These are phyloP conservation scores for Dryoscopus gambensis DNA, from an alignment of 2,113 vertebrate genomes.

Conservation along the genomic window DNA sequence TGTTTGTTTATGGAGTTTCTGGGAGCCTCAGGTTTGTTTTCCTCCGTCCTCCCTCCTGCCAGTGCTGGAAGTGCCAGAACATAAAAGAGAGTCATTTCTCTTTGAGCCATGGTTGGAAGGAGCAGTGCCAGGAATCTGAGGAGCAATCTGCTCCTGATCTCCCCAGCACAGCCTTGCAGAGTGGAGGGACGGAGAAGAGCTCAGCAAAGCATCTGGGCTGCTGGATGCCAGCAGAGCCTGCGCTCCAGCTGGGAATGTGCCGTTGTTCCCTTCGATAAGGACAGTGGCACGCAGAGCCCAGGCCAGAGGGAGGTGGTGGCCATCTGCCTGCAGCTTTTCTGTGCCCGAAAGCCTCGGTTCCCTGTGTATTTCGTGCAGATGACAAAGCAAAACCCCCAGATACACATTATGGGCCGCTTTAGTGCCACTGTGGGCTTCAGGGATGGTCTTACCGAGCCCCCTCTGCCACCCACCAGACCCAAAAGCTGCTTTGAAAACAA, in stretches of 20 bases:
- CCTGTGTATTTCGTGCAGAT: neutral
- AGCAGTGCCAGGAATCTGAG: neutral
- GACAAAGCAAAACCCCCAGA: neutral
- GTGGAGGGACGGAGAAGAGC: neutral
- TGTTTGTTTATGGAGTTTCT: slow-evolving; percentile 43
- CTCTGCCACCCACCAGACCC: neutral
- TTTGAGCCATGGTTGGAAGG: neutral
- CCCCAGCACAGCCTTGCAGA: neutral
- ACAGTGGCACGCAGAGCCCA: neutral
- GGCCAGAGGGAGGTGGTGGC: neutral
- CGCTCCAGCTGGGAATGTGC: neutral
- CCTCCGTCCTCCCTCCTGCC: neutral
- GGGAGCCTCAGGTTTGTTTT: slow-evolving; percentile 35
- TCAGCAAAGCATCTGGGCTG: neutral
- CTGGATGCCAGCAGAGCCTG: neutral
- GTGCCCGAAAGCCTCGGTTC: neutral
- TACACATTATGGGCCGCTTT: rapidly evolving
- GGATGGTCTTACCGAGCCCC: neutral
- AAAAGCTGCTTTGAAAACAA: neutral
- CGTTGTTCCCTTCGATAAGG: neutral
- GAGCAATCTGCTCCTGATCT: slow-evolving; percentile 36
- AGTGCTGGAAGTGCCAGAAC: neutral
- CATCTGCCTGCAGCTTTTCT: neutral
- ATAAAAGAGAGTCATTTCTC: neutral
- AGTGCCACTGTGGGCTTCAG: rapidly evolving